phyloP scores from a whole-genome alignment of 1,140 invertebrate genomes.

The Drosophila auraria region DNA sequence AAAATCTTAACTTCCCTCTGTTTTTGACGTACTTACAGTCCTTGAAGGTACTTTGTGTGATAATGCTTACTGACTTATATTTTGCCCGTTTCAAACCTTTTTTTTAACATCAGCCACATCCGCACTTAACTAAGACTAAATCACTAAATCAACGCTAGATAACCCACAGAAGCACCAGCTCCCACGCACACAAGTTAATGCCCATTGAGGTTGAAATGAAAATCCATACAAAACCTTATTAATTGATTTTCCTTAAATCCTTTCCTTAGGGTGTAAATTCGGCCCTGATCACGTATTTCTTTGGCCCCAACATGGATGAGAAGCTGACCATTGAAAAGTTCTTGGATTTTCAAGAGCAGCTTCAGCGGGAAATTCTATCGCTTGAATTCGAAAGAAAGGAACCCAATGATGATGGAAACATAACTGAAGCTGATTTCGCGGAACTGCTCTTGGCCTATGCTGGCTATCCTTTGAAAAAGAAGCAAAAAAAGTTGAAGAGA shows the following conservation, averaged over 20 bases:
- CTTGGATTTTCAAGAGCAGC: slow-evolving; percentile 96
- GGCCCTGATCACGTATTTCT: slow-evolving; percentile 96
- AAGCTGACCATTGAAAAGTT: slow-evolving; percentile 98
- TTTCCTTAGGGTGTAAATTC: slow-evolving; percentile 93
- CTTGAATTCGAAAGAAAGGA: slow-evolving; percentile 96
- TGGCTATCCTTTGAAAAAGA: slow-evolving; percentile 97
- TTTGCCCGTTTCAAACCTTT: slow-evolving; percentile 39
- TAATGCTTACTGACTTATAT: slow-evolving; percentile 55
- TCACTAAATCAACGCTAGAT: slow-evolving; percentile 13
- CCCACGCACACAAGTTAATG: slow-evolving; percentile 31
- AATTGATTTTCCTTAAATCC: background rate
- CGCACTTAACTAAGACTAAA: slow-evolving; percentile 15
- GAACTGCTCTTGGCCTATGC: slow-evolving; percentile 98
- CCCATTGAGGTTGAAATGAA: background rate
- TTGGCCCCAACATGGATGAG: slow-evolving; percentile 93
- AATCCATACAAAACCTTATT: background rate
- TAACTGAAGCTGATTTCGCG: slow-evolving; percentile 97
- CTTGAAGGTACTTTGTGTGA: slow-evolving; percentile 73
- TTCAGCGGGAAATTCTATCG: slow-evolving; percentile 97
- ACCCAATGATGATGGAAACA: slow-evolving; percentile 93
- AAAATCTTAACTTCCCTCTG: slow-evolving; percentile 75
- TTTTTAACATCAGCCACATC: slow-evolving; percentile 32
- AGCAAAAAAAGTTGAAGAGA: slow-evolving; percentile 96
- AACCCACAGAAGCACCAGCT: slow-evolving; percentile 30
- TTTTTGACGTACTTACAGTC: slow-evolving; percentile 78